These are phyloP conservation scores for Sarcophaga rosellei DNA, from an alignment of 2,888 invertebrate species.

Conservation along the genomic window DNA sequence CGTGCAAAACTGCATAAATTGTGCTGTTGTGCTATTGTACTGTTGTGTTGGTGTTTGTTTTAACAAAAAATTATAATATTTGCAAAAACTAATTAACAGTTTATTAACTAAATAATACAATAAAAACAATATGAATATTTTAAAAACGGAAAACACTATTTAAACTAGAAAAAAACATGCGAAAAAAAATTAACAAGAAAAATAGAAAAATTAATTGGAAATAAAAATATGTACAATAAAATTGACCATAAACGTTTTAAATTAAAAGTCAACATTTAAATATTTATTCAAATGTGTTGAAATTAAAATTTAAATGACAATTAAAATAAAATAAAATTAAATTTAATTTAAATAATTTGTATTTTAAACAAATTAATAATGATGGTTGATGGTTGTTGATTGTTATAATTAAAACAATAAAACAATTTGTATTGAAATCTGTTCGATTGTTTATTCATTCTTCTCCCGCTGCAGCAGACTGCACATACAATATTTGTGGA, in stretches of 20 bases:
- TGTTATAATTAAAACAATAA: neutral
- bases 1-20: neutral
- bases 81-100: slow-evolving; percentile 63
- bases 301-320: slow-evolving; percentile 26
- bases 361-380: slow-evolving; percentile 30
- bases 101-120: slow-evolving; percentile 47
- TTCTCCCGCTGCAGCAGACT: no score
- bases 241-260: slow-evolving; percentile 4
- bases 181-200: slow-evolving; percentile 4
- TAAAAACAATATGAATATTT: slow-evolving; percentile 6
- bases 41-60: neutral
- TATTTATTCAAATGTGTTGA: neutral
- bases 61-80: slow-evolving; percentile 25
- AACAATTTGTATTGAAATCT: slow-evolving; percentile 30
- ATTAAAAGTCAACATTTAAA: slow-evolving; percentile 37
- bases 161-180: slow-evolving; percentile 2
- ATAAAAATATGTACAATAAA: slow-evolving; percentile 23
- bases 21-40: neutral
- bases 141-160: neutral
- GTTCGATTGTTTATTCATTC: no score
- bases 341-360: neutral
- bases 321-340: neutral
- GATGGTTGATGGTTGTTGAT: neutral
- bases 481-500: no score
- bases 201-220: slow-evolving; percentile 1